These are phyloP conservation scores for Zaprionus lachaisei DNA, from an alignment of 1,140 invertebrate species.

Conservation along the genomic window DNA sequence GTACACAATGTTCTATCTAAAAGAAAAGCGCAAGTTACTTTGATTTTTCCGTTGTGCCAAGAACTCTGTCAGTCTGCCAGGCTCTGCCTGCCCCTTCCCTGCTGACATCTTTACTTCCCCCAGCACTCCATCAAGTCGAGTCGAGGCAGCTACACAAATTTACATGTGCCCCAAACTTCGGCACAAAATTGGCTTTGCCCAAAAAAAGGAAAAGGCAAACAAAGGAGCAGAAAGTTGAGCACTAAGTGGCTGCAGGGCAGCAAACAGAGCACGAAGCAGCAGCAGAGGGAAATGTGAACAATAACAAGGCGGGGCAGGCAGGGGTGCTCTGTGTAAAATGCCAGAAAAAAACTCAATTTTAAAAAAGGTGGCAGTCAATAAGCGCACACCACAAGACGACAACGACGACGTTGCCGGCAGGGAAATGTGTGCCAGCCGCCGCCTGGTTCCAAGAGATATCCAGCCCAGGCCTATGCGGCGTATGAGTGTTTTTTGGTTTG, in stretches of 20 bases:
- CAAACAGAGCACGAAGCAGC: slow-evolving; percentile 18
- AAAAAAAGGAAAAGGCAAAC: slow-evolving; percentile 33
- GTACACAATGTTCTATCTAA: slow-evolving; percentile 17
- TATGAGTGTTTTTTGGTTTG: slow-evolving; percentile 65
- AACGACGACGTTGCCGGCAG: not conserved
- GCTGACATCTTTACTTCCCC: slow-evolving; percentile 12
- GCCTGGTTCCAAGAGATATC: slow-evolving; percentile 13
- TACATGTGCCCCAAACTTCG: slow-evolving; percentile 55
- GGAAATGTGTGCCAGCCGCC: slow-evolving; percentile 43
- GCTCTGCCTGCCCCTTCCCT: not conserved
- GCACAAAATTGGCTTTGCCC: slow-evolving; percentile 64
- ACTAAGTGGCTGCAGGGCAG: slow-evolving; percentile 44
- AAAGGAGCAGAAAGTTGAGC: slow-evolving; percentile 54
- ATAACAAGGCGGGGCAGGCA: not conserved
- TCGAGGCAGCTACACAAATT: slow-evolving; percentile 37
- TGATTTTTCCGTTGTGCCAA: slow-evolving; percentile 51
- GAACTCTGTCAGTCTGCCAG: not conserved
- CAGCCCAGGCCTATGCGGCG: slow-evolving; percentile 53
- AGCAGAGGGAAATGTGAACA: not conserved
- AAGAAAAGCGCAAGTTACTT: slow-evolving; percentile 63
- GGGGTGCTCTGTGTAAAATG: slow-evolving; percentile 24
- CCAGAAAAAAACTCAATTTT: slow-evolving; percentile 72
- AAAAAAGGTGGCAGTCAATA: slow-evolving; percentile 69
- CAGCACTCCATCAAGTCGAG: too few relatives aligned
- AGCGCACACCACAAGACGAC: slow-evolving; percentile 45